These are phyloP conservation scores for Neria commutata DNA, from an alignment of 2,888 invertebrate species.

Conservation along the genomic window DNA sequence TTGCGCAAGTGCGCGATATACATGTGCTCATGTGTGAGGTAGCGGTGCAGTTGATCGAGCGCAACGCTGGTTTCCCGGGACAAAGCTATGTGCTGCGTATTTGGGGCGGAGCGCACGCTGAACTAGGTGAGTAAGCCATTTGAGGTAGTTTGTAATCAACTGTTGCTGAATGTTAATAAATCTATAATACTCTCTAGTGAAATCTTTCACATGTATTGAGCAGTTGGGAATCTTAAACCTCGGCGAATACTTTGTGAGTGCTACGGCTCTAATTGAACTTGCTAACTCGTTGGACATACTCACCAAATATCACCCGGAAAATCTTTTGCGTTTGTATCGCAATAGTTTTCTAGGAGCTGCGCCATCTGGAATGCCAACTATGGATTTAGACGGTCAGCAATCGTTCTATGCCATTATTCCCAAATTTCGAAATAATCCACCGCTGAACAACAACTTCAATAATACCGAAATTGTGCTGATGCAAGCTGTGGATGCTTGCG, in stretches of 20 bases:
- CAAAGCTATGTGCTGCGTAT: conserved; percentile 20
- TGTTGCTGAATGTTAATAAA: conserved; percentile 9
- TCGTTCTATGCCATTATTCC: conserved; percentile 34
- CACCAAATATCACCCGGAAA: conserved; percentile 25
- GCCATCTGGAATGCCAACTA: conserved; percentile 9
- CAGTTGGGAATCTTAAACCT: no score
- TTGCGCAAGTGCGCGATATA: conserved; percentile 31
- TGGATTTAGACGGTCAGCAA: conserved; percentile 17
- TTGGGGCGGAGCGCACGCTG: conserved; percentile 22
- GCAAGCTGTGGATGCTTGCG: background rate
- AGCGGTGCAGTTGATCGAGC: conserved; percentile 31
- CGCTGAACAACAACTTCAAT: conserved; percentile 35
- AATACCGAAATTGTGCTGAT: conserved; percentile 37
- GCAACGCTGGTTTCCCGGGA: conserved; percentile 26
- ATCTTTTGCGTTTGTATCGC: conserved; percentile 27
- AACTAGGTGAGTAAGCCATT: conserved; percentile 31
- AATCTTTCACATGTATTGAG: no score
- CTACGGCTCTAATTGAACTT: conserved; percentile 19
- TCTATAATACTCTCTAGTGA: background rate
- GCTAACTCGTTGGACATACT: conserved; percentile 26
- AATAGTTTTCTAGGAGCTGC: conserved; percentile 27
- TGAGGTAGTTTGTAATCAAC: conserved; percentile 12
- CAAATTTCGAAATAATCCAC: conserved; percentile 37
- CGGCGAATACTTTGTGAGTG: background rate
- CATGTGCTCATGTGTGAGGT: conserved; percentile 39